Conservation (phyloP, 2,113 vertebrate species). For the Dasyprocta punctata region DNA sequence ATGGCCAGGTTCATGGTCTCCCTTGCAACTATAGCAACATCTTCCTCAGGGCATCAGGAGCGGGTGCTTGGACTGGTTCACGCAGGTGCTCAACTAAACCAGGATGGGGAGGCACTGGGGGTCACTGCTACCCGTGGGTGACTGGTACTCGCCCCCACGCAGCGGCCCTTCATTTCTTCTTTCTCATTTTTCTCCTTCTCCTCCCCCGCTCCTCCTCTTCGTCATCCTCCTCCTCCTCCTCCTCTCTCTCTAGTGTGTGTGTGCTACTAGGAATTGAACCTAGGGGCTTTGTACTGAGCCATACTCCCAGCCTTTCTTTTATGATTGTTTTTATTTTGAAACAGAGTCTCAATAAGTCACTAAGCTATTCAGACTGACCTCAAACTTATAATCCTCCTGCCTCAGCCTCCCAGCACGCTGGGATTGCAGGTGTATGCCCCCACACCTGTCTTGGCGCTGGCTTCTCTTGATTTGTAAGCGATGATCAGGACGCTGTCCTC, state of each 20-base stretch:
- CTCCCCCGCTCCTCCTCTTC: background rate
- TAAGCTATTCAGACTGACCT: background rate
- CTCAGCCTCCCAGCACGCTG: background rate
- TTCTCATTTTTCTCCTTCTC: no score
- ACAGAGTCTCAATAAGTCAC: background rate
- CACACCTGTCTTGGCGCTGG: background rate
- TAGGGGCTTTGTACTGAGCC: background rate
- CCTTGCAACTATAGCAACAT: background rate
- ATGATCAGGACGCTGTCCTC: background rate
- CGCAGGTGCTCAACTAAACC: background rate
- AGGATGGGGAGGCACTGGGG: background rate
- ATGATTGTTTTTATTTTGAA: background rate
- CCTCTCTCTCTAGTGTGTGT: background rate
- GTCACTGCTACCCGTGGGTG: fast-evolving
- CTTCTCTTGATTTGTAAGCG: background rate
- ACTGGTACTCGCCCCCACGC: no score
- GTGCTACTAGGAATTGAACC: background rate
- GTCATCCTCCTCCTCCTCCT: no score
- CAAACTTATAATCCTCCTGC: background rate
- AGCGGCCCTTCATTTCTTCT: background rate
- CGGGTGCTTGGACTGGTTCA: background rate
- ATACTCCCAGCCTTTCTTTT: background rate
- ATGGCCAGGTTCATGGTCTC: background rate
- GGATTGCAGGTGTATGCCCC: background rate
- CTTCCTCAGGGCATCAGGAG: background rate